Base-by-base conservation (phyloP, 2,797 vertebrate species). In the Tangara arthus region DNA sequence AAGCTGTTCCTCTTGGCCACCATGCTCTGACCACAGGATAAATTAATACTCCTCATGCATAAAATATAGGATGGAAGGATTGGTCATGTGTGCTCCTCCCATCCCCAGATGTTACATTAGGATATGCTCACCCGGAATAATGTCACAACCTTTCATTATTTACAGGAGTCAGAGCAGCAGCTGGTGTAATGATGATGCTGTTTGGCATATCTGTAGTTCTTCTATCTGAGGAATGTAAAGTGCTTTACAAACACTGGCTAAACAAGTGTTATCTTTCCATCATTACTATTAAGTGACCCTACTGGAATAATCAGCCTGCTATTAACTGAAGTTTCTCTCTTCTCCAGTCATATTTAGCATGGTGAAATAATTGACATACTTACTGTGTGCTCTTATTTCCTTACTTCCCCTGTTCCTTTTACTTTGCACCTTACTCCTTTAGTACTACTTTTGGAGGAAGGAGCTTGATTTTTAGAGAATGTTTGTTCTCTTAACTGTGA, bases 221-320 rank as follows among this genome's bases (percentile, higher is more conserved):
- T 78, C 65, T 78, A 42, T 88, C 94, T 89, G 72, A 96, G 72
- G 76, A 96, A 91, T 92, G 90, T 55, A 23, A 94, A 96, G 47
- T 72, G 46, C 82, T 90, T 92, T 10, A 28, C 59, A 85, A 90
- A 83, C 82, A 82, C 65, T 11, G 60, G 64, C 89, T 93, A 85
- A 80, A 82, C 47, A 78, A 89, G 84, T 69, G 75, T 53, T 95
- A 86, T 95, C 91, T 92, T 93, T 93, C 81, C 64, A 86, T 96
- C 90, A 63, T 55, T 65, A 15, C 49, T 81, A 56, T 53, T 61
- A 71, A 92, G 73, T 91, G 71, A 75, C 79, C 85, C 89, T 93
- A 37, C 96, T 89, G 92, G 80, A 90, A 78, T 92, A 82, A 85
- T 94, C 75, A 89, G 60, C n/a, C 53, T 66, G 57, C 65, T 92